phyloP scores from a whole-genome alignment of 2,888 invertebrate species.

The Neoitamus cyanurus region DNA sequence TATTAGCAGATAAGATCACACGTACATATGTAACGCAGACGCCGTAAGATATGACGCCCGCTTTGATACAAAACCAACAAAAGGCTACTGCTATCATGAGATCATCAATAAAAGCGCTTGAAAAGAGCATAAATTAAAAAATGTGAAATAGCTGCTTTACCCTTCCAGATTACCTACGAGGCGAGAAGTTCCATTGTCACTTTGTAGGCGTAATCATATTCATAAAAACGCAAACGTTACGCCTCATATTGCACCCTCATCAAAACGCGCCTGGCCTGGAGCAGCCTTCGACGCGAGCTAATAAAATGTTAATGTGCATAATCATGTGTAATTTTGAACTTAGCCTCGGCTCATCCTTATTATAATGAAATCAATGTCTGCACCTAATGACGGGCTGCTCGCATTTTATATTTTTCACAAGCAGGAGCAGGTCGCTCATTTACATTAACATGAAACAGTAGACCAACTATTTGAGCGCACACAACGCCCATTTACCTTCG shows the following conservation, averaged over 20 bases:
- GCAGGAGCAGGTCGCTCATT: conserved; percentile 5
- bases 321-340: conserved; percentile 25
- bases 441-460: conserved; percentile 20
- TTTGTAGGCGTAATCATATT: background rate
- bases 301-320: conserved; percentile 20
- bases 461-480: conserved; percentile 1
- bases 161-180: background rate
- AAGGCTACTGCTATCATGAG: background rate
- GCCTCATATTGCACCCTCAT: background rate
- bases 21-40: too few relatives aligned
- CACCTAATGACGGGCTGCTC: conserved; percentile 20
- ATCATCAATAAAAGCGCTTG: background rate
- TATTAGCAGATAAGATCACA: background rate
- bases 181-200: background rate
- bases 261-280: background rate
- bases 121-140: background rate
- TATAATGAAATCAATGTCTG: conserved; percentile 31
- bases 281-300: background rate
- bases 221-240: background rate
- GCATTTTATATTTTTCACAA: conserved; percentile 2
- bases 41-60: background rate
- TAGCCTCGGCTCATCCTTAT: background rate
- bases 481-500: conserved; percentile 6
- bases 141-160: background rate
- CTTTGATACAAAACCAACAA: background rate